A percentile compares a stretch with the other conserved stretches of the same genome.
These are phyloP conservation scores for Drosophila demipolita DNA, from an alignment of 2,888 invertebrate genomes.

Conservation along the genomic window DNA sequence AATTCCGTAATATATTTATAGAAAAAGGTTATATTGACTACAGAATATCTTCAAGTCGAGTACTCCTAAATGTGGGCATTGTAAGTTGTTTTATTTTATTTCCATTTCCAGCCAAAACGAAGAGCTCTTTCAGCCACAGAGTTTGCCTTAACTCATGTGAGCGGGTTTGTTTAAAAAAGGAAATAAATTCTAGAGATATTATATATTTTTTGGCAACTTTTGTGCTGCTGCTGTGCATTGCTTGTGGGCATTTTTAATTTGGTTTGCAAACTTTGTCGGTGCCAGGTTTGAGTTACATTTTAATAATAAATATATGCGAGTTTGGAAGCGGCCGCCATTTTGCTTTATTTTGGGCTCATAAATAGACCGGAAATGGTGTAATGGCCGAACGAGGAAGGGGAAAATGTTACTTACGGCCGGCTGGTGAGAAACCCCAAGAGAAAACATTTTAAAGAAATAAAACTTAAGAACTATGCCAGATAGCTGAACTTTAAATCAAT, in stretches of 20 bases:
- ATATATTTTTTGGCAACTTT: constrained; percentile 52
- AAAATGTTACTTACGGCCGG: constrained; percentile 24
- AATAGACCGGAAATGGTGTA: constrained; percentile 68
- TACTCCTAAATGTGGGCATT: too few relatives aligned
- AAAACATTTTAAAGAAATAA: constrained; percentile 20
- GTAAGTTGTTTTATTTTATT: constrained; percentile 21
- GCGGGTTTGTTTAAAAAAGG: constrained; percentile 24
- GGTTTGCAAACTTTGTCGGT: constrained; percentile 59
- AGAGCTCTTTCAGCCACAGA: constrained; percentile 43
- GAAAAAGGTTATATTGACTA: neutral
- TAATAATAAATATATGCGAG: constrained; percentile 70
- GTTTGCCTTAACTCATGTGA: constrained; percentile 38
- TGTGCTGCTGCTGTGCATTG: constrained; percentile 48
- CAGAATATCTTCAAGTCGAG: constrained; percentile 12
- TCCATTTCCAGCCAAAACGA: constrained; percentile 13
- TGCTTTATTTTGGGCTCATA: constrained; percentile 35
- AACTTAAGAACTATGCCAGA: neutral
- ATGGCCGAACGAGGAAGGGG: constrained; percentile 53
- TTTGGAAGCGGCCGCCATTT: constrained; percentile 30
- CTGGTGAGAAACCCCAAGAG: constrained; percentile 4
- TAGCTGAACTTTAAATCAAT: neutral
- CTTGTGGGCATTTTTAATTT: constrained; percentile 68
- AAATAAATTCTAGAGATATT: constrained; percentile 51
- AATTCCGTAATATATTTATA: neutral
- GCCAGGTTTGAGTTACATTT: constrained; percentile 64